Conservation (phyloP, 2,888 invertebrate genomes). For the Ptilodon capucinus region DNA sequence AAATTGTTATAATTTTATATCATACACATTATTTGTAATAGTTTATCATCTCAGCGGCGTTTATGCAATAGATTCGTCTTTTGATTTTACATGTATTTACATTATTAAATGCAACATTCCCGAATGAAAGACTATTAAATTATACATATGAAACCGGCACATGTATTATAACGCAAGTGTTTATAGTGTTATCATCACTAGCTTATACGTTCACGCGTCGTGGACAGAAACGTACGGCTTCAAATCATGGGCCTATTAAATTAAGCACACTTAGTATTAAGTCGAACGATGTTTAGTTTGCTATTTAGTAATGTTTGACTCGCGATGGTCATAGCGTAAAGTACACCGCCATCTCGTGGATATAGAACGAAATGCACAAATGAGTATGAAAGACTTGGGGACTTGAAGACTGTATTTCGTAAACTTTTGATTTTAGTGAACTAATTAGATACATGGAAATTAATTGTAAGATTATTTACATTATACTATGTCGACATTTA, state of each 20-base stretch:
- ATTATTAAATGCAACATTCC: background rate
- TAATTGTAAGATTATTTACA: background rate
- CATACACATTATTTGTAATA: too few species aligned
- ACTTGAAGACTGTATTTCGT: background rate
- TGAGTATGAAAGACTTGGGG: background rate
- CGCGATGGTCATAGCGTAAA: conserved; percentile 28
- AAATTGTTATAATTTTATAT: too few species aligned
- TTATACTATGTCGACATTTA: background rate
- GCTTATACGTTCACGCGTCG: conserved; percentile 48
- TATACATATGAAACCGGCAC: background rate
- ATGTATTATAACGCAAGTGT: conserved; percentile 44
- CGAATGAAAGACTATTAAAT: background rate
- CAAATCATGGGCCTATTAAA: conserved; percentile 53
- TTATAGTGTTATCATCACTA: conserved; percentile 49
- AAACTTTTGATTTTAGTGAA: background rate
- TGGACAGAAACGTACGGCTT: conserved; percentile 63
- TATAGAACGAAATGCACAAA: background rate
- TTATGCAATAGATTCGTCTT: too few species aligned
- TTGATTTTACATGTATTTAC: background rate
- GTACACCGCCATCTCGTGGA: conserved; percentile 13
- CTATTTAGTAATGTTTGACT: conserved; percentile 51
- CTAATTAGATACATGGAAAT: background rate
- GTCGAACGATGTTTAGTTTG: conserved; percentile 59
- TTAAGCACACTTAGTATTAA: conserved; percentile 67
- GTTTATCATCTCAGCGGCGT: too few species aligned